Evolutionary conservation across 2,888 invertebrate genomes (phyloP), one percentile per base, ranked within the genome.

Genomic region (Diplazon laetatorius): DNA sequence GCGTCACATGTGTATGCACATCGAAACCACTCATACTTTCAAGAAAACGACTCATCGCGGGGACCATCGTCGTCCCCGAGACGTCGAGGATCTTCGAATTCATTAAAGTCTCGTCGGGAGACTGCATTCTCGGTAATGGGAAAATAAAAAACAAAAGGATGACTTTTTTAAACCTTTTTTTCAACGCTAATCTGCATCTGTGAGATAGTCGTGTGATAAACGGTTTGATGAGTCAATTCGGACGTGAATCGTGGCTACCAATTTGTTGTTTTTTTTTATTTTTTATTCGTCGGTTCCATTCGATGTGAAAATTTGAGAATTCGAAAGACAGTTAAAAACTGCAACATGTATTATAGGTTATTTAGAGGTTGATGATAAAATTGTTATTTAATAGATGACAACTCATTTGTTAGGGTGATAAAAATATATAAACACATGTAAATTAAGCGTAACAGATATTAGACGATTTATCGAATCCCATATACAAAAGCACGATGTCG

Each of bases 81-180:
- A 52, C 35, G 52, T 39, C 57, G 35, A 48, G 22, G 59, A 73
- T 48, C 9, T 59, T n/a, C 12, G 37, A 16, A 72, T 57, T 46
- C 20, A 22, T 65, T 25, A 66, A 65, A 66, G 8, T 50, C 46
- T 66, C 48, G n/a, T 18, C 18, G n/a, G n/a, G 20, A n/a, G n/a
- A 20, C 22, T 8, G 5, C 20, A 16, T 52, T 52, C 52, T 14
- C 5, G 52, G 14, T 30, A 52, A 52, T 30, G 25, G 25, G 14
- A 14, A 52, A 52, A n/a, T 14, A 30, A 30, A 14, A 52, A 52
- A n/a, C 25, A 30, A 6, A 30, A 5, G 2, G 30, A 6, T 30
- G 2, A 30, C 2, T 30, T 30, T 30, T 6, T 25, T 52, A 6
- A 9, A 52, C 12, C 6, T 2, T 14, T 52, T 52, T 52, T 1